Evolutionary conservation across 2,113 vertebrate species (phyloP).

Genomic region (Suricata suricatta): DNA sequence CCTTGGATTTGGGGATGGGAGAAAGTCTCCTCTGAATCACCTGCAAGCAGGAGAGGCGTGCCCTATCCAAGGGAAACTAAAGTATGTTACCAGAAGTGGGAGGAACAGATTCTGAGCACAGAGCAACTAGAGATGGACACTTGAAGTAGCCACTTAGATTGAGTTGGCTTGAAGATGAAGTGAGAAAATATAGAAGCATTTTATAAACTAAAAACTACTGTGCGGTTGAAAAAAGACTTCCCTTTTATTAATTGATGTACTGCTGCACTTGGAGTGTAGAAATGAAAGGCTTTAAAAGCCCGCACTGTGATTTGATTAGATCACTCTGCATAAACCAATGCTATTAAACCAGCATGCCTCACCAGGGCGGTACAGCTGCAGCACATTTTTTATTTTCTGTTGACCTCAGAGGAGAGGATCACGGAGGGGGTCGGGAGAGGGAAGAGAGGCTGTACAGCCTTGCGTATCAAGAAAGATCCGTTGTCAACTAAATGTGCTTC

Average conservation of each 20-base stretch:
- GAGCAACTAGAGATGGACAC: not conserved
- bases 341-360: constrained; percentile 40
- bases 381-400: not conserved
- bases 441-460: not conserved
- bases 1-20: not conserved
- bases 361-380: not conserved
- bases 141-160: constrained; percentile 59
- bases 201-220: constrained; percentile 55
- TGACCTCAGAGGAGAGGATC: not conserved
- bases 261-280: constrained; percentile 39
- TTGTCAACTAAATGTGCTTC: not conserved
- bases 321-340: constrained; percentile 16
- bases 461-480: not conserved
- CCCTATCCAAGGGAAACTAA: not conserved
- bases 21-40: not conserved
- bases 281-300: constrained; percentile 67
- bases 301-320: constrained; percentile 64
- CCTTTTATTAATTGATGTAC: constrained; percentile 67
- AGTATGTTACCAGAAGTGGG: not conserved
- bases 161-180: constrained; percentile 56
- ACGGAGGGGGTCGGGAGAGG: not conserved
- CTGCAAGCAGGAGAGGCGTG: not conserved
- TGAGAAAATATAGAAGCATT: constrained; percentile 56
- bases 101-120: not conserved
- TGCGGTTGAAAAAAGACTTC: constrained; percentile 8